Conservation (phyloP, 1,140 invertebrate species). For the Holotrichia oblita region DNA sequence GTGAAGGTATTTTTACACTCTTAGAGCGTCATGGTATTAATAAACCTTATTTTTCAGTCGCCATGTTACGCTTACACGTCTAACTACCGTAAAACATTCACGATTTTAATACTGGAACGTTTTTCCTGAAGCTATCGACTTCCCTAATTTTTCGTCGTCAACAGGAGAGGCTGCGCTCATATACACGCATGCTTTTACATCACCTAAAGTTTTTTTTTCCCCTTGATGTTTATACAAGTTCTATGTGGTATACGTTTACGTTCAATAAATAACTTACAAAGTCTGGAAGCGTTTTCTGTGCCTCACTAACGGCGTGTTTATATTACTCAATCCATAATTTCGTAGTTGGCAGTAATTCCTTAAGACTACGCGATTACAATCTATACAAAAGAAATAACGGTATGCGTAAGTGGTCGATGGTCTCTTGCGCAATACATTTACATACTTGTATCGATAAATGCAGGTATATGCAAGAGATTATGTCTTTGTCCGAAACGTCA, state of each 20-base stretch:
- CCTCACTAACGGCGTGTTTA: background rate
- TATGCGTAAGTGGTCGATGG: background rate
- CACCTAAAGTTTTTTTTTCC: background rate
- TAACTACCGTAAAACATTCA: conserved; percentile 24
- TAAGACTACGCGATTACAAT: conserved; percentile 15
- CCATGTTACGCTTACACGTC: background rate
- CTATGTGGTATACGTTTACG: background rate
- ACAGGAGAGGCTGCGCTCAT: background rate
- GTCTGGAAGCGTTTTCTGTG: background rate
- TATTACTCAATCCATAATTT: conserved; percentile 1
- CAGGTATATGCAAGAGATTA: background rate
- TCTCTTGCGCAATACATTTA: background rate
- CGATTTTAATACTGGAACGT: conserved; percentile 9
- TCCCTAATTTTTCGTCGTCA: background rate
- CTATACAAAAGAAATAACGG: background rate
- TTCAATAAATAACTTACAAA: background rate
- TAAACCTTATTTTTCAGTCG: conserved; percentile 8
- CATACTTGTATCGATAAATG: background rate
- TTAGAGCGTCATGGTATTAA: conserved; percentile 23
- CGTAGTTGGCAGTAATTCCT: background rate
- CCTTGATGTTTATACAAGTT: background rate
- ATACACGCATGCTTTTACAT: background rate
- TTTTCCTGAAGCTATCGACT: background rate
- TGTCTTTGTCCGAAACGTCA: background rate
- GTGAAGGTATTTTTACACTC: conserved; percentile 15